A percentile compares a stretch with the other conserved stretches of the same genome.
Evolutionary conservation across 2,113 vertebrate genomes (phyloP).

Genomic region (Anseranas semipalmata): DNA sequence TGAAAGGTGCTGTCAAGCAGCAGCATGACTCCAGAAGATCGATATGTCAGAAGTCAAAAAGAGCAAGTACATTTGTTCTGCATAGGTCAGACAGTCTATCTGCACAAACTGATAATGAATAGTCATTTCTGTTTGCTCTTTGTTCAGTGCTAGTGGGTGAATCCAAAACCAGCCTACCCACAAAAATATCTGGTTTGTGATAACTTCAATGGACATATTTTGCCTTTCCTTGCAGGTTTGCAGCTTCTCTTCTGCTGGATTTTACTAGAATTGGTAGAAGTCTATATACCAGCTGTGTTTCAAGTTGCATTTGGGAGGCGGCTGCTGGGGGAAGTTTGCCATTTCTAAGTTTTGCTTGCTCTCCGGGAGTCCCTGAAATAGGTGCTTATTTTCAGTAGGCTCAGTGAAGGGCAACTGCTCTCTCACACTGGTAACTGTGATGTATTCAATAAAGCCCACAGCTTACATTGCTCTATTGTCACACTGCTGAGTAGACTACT

Average conservation of each 20-base stretch:
- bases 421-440: background rate
- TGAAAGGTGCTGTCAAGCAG: background rate
- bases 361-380: background rate
- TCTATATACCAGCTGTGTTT: background rate
- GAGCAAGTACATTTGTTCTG: background rate
- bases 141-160: background rate
- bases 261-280: background rate
- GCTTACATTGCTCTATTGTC: background rate
- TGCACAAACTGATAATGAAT: background rate
- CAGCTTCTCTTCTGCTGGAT: background rate
- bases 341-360: background rate
- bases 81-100: background rate
- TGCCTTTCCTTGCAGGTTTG: background rate
- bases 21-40: background rate
- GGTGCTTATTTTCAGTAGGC: background rate
- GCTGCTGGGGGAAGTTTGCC: background rate
- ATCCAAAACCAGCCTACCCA: background rate
- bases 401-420: background rate
- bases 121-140: background rate
- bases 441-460: background rate
- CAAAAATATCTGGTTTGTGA: background rate
- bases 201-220: background rate
- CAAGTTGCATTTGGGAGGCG: background rate
- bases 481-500: background rate
- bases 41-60: background rate